A percentile compares a stretch with the other conserved stretches of the same genome.
These are phyloP conservation scores for Dolomedes plantarius DNA, from an alignment of 2,888 invertebrate genomes.

Conservation along the genomic window DNA sequence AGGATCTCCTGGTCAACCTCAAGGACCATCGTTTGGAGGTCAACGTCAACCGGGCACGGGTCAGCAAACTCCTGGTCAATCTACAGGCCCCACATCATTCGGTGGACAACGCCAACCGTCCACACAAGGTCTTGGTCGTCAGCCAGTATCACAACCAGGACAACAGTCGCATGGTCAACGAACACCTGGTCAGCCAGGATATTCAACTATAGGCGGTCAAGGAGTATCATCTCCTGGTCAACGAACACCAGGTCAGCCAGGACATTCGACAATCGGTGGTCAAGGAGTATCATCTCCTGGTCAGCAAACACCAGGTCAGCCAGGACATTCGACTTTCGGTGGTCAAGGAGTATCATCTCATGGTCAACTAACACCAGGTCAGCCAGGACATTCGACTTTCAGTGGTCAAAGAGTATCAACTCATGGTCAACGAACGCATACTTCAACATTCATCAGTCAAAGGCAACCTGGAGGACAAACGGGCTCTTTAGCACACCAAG, in stretches of 20 bases:
- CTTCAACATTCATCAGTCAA: conserved; percentile 10
- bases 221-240: conserved; percentile 4
- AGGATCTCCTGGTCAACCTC: neutral
- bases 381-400: neutral
- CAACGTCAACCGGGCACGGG: neutral
- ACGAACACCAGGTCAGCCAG: neutral
- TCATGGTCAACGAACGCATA: neutral
- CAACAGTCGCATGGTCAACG: conserved; percentile 1
- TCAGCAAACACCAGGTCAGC: neutral
- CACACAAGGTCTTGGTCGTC: neutral
- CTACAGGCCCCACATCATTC: neutral
- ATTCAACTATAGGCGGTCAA: neutral
- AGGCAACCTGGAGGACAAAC: conserved; percentile 14
- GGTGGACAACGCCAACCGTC: neutral
- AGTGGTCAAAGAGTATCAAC: neutral
- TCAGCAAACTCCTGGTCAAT: neutral
- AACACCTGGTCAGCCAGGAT: neutral
- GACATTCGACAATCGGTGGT: neutral
- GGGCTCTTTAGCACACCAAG: neutral
- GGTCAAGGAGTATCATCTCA: neutral
- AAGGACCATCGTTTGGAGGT: neutral
- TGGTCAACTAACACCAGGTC: neutral
- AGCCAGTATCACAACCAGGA: neutral
- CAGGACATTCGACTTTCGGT: neutral
- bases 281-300: conserved; percentile 19